These are phyloP conservation scores for Eueides isabella DNA, from an alignment of 1,140 invertebrate species.

Conservation along the genomic window DNA sequence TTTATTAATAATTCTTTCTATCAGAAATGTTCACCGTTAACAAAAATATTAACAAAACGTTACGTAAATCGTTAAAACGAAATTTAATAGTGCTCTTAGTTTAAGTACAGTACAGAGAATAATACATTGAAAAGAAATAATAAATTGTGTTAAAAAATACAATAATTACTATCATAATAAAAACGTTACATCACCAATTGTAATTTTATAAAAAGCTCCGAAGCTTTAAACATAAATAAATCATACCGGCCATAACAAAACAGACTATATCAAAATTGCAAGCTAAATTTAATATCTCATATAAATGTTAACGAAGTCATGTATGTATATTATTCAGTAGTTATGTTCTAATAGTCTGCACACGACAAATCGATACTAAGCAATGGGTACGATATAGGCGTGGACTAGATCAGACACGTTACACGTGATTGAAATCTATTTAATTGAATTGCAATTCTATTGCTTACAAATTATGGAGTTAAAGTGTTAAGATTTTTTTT, in stretches of 20 bases:
- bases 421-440: not conserved
- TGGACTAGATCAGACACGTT: slow-evolving; percentile 3
- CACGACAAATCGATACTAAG: not conserved
- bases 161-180: not conserved
- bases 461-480: not conserved
- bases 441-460: slow-evolving; percentile 8
- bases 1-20: too few relatives aligned
- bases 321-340: slow-evolving; percentile 7
- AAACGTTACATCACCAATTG: not conserved
- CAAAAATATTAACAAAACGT: too few relatives aligned
- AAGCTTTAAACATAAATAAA: not conserved
- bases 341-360: slow-evolving; percentile 6
- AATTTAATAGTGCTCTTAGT: not conserved
- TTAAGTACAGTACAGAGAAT: too few relatives aligned
- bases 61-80: too few relatives aligned
- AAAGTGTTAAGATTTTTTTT: not conserved
- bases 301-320: slow-evolving; percentile 2
- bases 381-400: not conserved
- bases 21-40: too few relatives aligned
- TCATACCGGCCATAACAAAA: too few relatives aligned
- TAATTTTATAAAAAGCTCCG: not conserved
- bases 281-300: slow-evolving; percentile 4
- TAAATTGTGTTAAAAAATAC: not conserved
- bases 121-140: too few relatives aligned
- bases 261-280: not conserved